A percentile compares a stretch with the other conserved stretches of the same genome.
Evolutionary conservation across 2,888 invertebrate species (phyloP).

Genomic region (Oligia strigilis): DNA sequence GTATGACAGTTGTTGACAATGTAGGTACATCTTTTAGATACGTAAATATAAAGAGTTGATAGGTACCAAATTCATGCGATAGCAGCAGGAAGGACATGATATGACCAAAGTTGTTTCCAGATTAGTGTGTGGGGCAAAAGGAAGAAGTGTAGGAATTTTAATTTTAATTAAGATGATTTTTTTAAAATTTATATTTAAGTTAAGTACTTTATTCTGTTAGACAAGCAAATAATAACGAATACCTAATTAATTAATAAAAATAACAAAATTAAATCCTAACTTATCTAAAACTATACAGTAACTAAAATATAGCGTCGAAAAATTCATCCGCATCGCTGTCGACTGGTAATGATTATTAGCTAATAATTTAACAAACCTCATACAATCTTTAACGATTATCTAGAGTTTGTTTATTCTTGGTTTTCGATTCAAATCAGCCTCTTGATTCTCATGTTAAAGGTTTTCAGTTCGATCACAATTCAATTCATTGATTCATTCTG

Average conservation of each 20-base stretch:
- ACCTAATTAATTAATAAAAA: too few species aligned
- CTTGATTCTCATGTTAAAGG: background rate
- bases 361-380: background rate
- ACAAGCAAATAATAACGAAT: too few species aligned
- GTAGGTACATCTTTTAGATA: background rate
- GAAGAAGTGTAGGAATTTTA: background rate
- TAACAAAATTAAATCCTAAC: too few species aligned
- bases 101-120: background rate
- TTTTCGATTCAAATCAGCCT: background rate
- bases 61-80: background rate
- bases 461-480: slow-evolving; percentile 1
- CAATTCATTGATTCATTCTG: slow-evolving; percentile 44
- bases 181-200: too few species aligned
- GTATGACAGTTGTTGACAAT: background rate
- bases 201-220: too few species aligned
- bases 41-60: background rate
- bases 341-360: background rate
- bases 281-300: too few species aligned
- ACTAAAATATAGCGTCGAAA: too few species aligned
- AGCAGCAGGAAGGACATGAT: background rate
- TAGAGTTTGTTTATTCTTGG: background rate
- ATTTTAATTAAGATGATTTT: background rate
- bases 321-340: too few species aligned
- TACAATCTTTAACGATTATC: background rate
- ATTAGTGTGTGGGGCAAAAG: background rate